Evolutionary conservation across 2,797 vertebrate genomes (phyloP).

Genomic region (Pantherophis vulpinus): DNA sequence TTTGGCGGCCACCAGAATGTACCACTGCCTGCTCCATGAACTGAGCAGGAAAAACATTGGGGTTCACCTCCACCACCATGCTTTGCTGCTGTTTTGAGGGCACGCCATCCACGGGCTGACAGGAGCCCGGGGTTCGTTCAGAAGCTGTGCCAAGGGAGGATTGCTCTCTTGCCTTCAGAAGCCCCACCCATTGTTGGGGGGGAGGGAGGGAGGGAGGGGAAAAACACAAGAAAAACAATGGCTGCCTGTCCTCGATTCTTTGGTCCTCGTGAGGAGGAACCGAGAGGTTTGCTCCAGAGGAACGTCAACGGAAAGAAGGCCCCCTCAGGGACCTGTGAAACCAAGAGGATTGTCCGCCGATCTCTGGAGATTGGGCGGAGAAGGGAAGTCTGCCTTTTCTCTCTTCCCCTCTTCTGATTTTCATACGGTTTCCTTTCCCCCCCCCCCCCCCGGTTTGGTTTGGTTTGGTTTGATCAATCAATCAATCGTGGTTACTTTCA

Average conservation of each 20-base stretch:
- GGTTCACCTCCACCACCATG: conserved; percentile 58
- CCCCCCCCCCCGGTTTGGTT: not conserved
- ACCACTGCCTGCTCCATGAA: conserved; percentile 50
- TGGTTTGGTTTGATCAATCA: not conserved
- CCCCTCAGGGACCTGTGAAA: conserved; percentile 22
- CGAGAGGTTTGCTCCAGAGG: not conserved
- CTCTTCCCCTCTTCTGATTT: conserved; percentile 33
- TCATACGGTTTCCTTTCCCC: conserved; percentile 51
- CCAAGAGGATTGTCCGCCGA: conserved; percentile 7
- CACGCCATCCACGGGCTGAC: conserved; percentile 31
- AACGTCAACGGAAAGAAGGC: not conserved
- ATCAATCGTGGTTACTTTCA: conserved; percentile 43
- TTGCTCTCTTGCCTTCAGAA: conserved; percentile 31
- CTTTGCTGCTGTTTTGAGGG: conserved; percentile 67
- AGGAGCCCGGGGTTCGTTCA: conserved; percentile 60
- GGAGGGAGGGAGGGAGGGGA: no score
- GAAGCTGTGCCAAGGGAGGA: conserved; percentile 48
- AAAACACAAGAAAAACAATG: not conserved
- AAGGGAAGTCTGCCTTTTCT: not conserved
- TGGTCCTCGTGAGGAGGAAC: not conserved
- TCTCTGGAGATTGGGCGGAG: conserved; percentile 39
- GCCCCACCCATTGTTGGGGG: conserved; percentile 34
- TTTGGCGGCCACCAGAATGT: conserved; percentile 26
- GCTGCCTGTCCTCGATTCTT: conserved; percentile 22
- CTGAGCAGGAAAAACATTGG: conserved; percentile 42